Evolutionary conservation across 2,797 vertebrate genomes (phyloP).

Genomic region (Brachymystax lenok): DNA sequence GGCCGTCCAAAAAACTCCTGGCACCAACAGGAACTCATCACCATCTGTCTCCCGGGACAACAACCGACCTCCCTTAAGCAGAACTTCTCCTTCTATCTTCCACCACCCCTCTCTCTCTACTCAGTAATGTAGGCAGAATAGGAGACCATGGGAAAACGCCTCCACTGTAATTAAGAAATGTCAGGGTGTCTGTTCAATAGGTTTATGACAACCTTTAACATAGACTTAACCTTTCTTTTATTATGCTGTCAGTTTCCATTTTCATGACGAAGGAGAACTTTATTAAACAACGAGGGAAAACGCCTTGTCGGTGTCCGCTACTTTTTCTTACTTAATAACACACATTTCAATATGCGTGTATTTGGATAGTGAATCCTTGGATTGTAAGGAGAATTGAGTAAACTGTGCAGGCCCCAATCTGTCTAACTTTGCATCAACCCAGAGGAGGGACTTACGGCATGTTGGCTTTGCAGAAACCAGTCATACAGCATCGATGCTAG

Average conservation of each 20-base stretch:
- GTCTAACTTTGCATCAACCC: too few relatives aligned
- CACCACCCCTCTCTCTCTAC: background rate
- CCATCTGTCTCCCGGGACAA: constrained; percentile 65
- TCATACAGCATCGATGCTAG: too few relatives aligned
- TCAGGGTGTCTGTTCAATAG: background rate
- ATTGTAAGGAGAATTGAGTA: too few relatives aligned
- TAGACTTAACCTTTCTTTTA: background rate
- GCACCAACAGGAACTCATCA: constrained; percentile 55
- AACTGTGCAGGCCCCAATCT: too few relatives aligned
- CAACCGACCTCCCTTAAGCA: constrained; percentile 38
- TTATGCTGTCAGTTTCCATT: too few relatives aligned
- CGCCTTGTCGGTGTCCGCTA: too few relatives aligned
- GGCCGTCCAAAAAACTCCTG: constrained; percentile 57
- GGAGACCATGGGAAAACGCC: background rate
- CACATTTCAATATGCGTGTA: too few relatives aligned
- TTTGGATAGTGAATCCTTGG: too few relatives aligned
- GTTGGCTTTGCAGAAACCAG: too few relatives aligned
- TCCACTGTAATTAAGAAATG: background rate
- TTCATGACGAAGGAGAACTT: background rate
- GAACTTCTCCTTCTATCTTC: background rate
- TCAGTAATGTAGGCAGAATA: background rate
- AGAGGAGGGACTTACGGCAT: too few relatives aligned
- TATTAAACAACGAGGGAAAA: background rate
- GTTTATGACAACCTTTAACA: background rate
- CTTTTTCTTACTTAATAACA: too few relatives aligned